A percentile compares a stretch with the other conserved stretches of the same genome.
These are phyloP conservation scores for Cantharis rustica DNA, from an alignment of 2,888 invertebrate species.

Conservation along the genomic window DNA sequence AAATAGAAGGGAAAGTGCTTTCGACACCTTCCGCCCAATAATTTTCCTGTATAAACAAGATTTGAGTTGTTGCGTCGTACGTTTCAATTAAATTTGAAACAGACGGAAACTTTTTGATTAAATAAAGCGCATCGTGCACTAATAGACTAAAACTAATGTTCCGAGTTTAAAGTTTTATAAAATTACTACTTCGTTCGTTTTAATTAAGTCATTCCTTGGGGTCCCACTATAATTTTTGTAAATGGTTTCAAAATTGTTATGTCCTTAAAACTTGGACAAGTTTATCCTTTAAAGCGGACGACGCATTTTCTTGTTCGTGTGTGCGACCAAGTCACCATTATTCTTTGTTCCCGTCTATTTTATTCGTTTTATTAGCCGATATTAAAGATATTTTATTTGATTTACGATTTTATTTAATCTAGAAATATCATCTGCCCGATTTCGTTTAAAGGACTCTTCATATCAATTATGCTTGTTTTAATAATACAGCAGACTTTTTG, in stretches of 20 bases:
- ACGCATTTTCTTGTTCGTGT: neutral
- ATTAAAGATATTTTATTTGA: conserved; percentile 4
- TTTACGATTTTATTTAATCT: neutral
- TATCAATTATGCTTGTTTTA: neutral
- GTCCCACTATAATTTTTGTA: neutral
- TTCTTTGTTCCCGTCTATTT: neutral
- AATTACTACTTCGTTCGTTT: neutral
- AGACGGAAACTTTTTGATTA: neutral
- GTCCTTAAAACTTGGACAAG: neutral
- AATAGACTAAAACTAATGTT: neutral
- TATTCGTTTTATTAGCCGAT: conserved; percentile 1
- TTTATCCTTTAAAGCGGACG: neutral
- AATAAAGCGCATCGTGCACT: neutral
- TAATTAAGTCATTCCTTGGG: neutral
- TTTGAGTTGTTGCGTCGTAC: neutral
- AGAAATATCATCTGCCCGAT: neutral
- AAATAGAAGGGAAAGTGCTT: neutral
- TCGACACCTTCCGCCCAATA: neutral
- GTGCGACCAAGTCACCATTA: neutral
- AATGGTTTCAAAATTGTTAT: too few species aligned
- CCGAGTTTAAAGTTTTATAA: neutral
- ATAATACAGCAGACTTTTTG: neutral
- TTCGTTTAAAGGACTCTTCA: neutral
- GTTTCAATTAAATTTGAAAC: neutral
- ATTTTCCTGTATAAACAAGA: neutral